Evolutionary conservation across 2,888 invertebrate species (phyloP), one percentile per base, ranked within the genome.

Genomic region (Sarcophaga variegata): DNA sequence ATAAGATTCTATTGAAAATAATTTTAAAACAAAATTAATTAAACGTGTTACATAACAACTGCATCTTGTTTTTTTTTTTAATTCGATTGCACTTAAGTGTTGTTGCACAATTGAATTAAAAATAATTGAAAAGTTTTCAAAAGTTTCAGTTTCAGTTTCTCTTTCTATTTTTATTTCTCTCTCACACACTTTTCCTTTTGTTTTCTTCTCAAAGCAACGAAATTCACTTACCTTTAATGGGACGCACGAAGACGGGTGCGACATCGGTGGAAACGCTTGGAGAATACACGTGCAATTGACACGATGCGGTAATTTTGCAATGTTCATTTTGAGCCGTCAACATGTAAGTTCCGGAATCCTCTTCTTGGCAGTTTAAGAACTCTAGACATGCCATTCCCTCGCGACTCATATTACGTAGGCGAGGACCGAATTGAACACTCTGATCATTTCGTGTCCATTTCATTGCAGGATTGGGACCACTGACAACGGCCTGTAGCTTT

Each of bases 311-410:
- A 4, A 96, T 94, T 83, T 95, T 95, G 45, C 97, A 97, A 89
- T 96, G 95, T 86, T 95, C 95, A 92, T 97, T 98, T 89, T 95
- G 95, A 17, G 96, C 97, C 0, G 96, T 94, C 90, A 97, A 97
- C 8, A 95, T 95, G 90, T 97, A 98, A 89, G 96, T 96, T n/a
- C 97, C 98, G 1, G 96, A 95, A 92, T 97, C 97, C 81, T 94
- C 95, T 0, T 95, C 94, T 12, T 94, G 93, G 0, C 96, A 96
- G 89, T 96, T 95, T 14, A 95, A 91, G 27, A 97, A 95, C 93
- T 97, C 97, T 87, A 97, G 92, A 59, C 96, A 96, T 1, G 96
- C 96, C 81, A 97, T 93, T 3, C 97, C 96, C 89, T 96, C 96
- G 0, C 92, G 90, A 63, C 93, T 93, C 91, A 92, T 90, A 86